Evolutionary conservation across 2,797 vertebrate genomes (phyloP), one percentile per base, ranked within the genome.

Genomic region (Labeo calbasu): DNA sequence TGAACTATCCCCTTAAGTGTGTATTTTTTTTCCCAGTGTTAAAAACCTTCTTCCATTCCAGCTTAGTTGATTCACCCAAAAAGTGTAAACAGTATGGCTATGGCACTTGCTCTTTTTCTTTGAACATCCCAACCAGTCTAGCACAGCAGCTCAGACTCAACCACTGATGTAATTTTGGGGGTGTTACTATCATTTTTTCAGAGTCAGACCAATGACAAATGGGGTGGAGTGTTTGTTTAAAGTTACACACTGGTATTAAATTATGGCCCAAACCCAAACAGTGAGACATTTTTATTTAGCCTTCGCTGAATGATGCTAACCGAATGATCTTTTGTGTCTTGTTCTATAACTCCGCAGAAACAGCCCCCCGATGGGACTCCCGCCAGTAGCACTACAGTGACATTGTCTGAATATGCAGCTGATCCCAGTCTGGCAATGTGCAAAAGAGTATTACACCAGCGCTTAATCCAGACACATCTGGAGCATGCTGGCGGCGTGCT

Each of bases 381-480:
- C 25, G 50, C 63, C 36, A 77, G 51, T 21, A 68, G 61, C 63
- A 46, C 50, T 46, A 59, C 63, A 57, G 72, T 53, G 32, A 77
- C 82, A 83, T 83, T 77, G 82, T 83, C 72, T 83, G 72, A 77
- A 83, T 83, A 43, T 55, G 63, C 55, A 19, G 68, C 61, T 84
- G 73, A 82, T 81, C 65, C 70, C 71, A 66, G 84, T 72, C 83
- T 69, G 76, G 73, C 69, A 69, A 82, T 79, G 61, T 46, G 57
- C 57, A 71, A 79, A 65, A 53, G 25, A 65, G 53, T 75, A 57
- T 71, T 66, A 73, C 72, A 77, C 53, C 77, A 65, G 53, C 19
- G 23, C 57, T 77, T 83, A 77, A 80, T 76, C 63, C 61, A 83
- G 53, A 85, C 85, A 84, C 83, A 86, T 81, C 69, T 85, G 85